A percentile compares a stretch with the other conserved stretches of the same genome.
These are phyloP conservation scores for Serranochromis macrocephalus DNA, from an alignment of 2,113 vertebrate genomes.

Conservation along the genomic window DNA sequence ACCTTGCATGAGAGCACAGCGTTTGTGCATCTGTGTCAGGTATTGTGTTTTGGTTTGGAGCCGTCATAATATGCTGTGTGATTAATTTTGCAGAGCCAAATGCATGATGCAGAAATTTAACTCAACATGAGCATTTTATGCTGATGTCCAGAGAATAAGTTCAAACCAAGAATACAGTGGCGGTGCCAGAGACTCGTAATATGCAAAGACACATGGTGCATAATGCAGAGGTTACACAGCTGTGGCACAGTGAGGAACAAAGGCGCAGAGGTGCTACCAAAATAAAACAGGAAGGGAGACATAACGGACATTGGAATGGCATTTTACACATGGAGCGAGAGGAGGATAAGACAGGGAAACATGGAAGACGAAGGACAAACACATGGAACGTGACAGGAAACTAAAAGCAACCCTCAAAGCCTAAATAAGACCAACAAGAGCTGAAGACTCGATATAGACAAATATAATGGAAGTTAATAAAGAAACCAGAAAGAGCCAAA, in stretches of 20 bases:
- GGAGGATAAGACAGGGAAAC: neutral
- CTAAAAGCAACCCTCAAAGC: neutral
- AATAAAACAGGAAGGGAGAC: neutral
- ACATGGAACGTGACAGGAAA: neutral
- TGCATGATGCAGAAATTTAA: neutral
- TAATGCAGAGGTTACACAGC: neutral
- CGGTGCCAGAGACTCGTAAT: neutral
- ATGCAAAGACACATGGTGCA: neutral
- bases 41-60: neutral
- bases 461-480: neutral
- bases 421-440: neutral
- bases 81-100: neutral
- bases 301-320: neutral
- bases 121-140: neutral
- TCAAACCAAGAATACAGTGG: rapidly evolving
- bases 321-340: neutral
- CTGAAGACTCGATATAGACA: neutral
- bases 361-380: neutral
- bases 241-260: neutral
- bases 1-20: neutral
- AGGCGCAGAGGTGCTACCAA: rapidly evolving
- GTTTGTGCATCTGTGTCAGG: neutral
- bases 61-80: neutral
- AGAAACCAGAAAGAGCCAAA: neutral
- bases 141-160: neutral